Base-by-base conservation (phyloP, 2,888 invertebrate species). In the Agonopterix alstromeriana region DNA sequence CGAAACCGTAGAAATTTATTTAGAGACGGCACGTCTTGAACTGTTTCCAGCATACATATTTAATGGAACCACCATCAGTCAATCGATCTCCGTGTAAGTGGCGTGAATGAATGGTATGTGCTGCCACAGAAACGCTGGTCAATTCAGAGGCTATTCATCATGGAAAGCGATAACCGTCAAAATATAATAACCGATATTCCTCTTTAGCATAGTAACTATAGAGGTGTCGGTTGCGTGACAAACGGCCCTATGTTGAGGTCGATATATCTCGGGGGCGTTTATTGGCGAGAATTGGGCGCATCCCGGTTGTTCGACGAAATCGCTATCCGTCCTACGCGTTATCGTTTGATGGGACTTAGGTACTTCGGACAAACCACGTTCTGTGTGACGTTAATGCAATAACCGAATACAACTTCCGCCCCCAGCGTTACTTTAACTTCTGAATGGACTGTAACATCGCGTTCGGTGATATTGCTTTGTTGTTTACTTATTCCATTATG, bases 201-300 rank as follows among this genome's bases (percentile, higher is more conserved):
- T 66, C 78, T 75, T 73, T 85, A 77, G 54, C 51, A 35, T 49
- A 49, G 55, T 53, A 55, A 53, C 45, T 58, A 73, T 80, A 83
- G 67, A 80, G 77, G 73, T 70, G 77, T 66, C 67, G 71, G 74
- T 82, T 62, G 79, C 61, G 52, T 72, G 72, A 67, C 61, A 59
- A 63, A 56, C 58, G 57, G 61, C 55, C 57, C 65, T 67, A 63
- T 57, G 66, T 63, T 70, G 70, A 75, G 74, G 74, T 77, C 78
- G 78, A 82, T 82, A 79, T 67, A 77, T 75, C 70, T 80, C 75
- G 72, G 77, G 80, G 79, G 78, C 77, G 82, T 82, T 86, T 84
- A 87, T 85, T 87, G 82, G 79, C 78, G 81, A 79, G 83, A 87
- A 87, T 87, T 87, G 84, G 85, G 84, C 83, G 84, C 86, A 85